These are phyloP conservation scores for Equus quagga DNA, from an alignment of 2,113 vertebrate species.

Conservation along the genomic window DNA sequence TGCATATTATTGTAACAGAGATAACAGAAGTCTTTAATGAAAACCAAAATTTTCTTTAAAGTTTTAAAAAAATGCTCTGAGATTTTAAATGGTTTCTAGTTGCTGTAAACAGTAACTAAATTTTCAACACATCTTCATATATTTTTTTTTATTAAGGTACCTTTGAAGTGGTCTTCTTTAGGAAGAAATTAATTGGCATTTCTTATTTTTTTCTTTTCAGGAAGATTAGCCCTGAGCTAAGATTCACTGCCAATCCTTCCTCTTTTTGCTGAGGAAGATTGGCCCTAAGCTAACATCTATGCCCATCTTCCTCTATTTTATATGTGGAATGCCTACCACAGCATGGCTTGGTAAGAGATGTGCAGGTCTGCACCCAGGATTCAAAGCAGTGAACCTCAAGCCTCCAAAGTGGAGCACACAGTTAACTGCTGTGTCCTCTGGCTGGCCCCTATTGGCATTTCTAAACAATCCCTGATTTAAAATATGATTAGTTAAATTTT, in stretches of 20 bases:
- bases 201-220: not conserved
- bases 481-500: not conserved
- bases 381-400: no score
- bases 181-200: not conserved
- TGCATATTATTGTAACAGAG: not conserved
- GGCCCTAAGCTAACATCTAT: no score
- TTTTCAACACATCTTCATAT: not conserved
- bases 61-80: not conserved
- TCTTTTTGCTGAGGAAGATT: no score
- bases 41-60: not conserved
- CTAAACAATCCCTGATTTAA: not conserved
- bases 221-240: no score
- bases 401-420: no score
- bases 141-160: not conserved
- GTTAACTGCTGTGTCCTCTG: no score
- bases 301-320: no score
- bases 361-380: no score
- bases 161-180: not conserved
- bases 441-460: not conserved
- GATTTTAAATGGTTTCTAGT: not conserved
- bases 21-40: not conserved
- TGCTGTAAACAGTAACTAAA: not conserved
- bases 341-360: no score
- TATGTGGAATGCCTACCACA: no score
- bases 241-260: no score